Evolutionary conservation across 2,113 vertebrate species (phyloP).

Genomic region (Pampusana beccarii): DNA sequence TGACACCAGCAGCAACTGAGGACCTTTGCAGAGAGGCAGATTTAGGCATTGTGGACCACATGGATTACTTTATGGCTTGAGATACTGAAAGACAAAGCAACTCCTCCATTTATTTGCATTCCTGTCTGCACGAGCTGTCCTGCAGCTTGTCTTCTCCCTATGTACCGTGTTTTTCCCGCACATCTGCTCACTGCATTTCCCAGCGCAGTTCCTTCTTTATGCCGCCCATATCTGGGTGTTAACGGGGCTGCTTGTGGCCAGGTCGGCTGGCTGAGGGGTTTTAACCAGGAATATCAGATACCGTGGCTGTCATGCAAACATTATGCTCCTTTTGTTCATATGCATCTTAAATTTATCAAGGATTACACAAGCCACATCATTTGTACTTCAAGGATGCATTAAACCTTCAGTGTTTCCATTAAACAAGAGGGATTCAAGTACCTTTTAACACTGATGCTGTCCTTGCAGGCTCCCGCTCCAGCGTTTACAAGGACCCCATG

Average conservation of each 20-base stretch:
- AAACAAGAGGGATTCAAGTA: not conserved
- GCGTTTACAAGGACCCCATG: conserved; percentile 93
- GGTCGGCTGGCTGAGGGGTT: not conserved
- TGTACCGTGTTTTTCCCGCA: not conserved
- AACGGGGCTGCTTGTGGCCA: not conserved
- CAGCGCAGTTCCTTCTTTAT: not conserved
- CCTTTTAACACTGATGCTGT: not conserved
- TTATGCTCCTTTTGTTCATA: not conserved
- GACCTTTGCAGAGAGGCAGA: not conserved
- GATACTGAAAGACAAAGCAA: not conserved
- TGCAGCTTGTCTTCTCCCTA: not conserved
- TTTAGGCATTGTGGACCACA: not conserved
- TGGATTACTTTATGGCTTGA: not conserved
- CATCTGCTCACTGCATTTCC: not conserved
- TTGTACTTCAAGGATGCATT: not conserved
- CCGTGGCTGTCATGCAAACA: not conserved
- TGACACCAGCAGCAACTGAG: not conserved
- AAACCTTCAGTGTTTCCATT: not conserved
- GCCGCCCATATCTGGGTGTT: not conserved
- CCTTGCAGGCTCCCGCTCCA: conserved; percentile 85
- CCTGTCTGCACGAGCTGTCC: not conserved
- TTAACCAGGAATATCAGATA: not conserved
- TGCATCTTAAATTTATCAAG: not conserved
- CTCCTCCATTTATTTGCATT: not conserved
- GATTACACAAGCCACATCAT: not conserved